A percentile compares a stretch with the other conserved stretches of the same genome.
These are phyloP conservation scores for Endotricha flammealis DNA, from an alignment of 2,888 invertebrate species.

Conservation along the genomic window DNA sequence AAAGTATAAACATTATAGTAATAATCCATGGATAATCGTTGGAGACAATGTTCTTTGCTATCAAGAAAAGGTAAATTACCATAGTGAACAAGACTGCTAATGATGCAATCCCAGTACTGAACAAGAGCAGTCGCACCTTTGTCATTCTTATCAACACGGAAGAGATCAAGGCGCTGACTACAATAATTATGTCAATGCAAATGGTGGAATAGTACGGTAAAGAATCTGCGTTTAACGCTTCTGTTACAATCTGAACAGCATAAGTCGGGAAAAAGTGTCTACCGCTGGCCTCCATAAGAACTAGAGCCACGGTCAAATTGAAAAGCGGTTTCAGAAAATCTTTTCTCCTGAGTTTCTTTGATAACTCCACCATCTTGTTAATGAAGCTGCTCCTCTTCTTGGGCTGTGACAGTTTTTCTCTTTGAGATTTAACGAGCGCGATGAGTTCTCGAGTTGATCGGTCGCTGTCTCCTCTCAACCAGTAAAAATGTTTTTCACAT, in stretches of 20 bases:
- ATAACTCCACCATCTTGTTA: conserved; percentile 18
- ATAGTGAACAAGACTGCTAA: conserved; percentile 29
- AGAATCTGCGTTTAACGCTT: conserved; percentile 35
- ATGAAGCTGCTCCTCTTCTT: neutral
- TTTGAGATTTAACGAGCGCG: neutral
- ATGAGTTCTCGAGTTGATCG: conserved; percentile 25
- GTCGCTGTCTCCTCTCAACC: conserved; percentile 59
- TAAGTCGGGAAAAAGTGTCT: conserved; percentile 50
- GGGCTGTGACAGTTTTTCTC: too few relatives aligned
- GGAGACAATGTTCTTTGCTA: conserved; percentile 27
- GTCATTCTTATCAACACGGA: conserved; percentile 42
- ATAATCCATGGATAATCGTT: neutral
- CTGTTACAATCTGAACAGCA: conserved; percentile 44
- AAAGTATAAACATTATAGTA: neutral
- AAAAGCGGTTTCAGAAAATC: conserved; percentile 45
- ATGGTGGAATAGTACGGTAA: conserved; percentile 11
- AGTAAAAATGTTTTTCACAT: conserved; percentile 68
- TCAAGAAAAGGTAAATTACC: conserved; percentile 39
- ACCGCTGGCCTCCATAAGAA: conserved; percentile 44
- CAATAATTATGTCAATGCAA: conserved; percentile 45
- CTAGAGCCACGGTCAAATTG: conserved; percentile 31
- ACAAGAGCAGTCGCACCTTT: conserved; percentile 42
- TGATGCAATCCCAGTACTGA: conserved; percentile 41
- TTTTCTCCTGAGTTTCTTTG: conserved; percentile 36
- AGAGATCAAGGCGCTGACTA: conserved; percentile 36